phyloP scores from a whole-genome alignment of 2,113 vertebrate genomes.

The Scopus umbretta region DNA sequence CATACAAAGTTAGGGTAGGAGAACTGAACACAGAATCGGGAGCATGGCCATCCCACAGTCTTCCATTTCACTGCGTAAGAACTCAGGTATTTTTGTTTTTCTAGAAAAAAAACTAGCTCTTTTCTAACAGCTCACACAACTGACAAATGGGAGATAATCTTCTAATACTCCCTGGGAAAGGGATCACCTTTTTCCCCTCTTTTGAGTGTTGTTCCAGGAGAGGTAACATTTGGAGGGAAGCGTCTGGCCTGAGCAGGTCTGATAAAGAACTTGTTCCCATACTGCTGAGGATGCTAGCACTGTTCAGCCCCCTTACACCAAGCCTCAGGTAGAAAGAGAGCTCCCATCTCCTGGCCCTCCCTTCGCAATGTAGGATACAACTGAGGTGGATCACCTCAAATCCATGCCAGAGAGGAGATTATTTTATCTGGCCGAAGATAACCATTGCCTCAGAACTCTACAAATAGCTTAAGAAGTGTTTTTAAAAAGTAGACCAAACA shows the following conservation, averaged over 20 bases:
- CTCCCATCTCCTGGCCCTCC: not conserved
- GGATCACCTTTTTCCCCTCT: not conserved
- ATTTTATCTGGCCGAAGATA: not conserved
- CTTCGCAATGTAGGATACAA: not conserved
- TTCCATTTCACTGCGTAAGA: not conserved
- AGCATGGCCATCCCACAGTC: not conserved
- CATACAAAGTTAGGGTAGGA: not conserved
- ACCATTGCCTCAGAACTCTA: not conserved
- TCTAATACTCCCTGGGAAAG: not conserved
- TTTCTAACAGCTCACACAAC: not conserved
- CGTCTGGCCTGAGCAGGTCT: not conserved
- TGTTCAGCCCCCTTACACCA: not conserved
- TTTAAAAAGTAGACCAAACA: not conserved
- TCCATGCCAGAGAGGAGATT: not conserved
- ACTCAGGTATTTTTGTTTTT: not conserved
- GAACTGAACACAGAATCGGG: not conserved
- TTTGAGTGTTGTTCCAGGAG: not conserved
- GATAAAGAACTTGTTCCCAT: fast-evolving
- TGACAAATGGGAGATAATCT: not conserved
- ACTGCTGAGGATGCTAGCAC: not conserved
- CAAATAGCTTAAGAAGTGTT: not conserved
- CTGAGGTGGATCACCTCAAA: not conserved
- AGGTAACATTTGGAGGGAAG: not conserved
- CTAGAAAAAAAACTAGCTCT: not conserved
- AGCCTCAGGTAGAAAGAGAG: not conserved